Evolutionary conservation across 2,113 vertebrate genomes (phyloP).

Genomic region (Centropus bengalensis): DNA sequence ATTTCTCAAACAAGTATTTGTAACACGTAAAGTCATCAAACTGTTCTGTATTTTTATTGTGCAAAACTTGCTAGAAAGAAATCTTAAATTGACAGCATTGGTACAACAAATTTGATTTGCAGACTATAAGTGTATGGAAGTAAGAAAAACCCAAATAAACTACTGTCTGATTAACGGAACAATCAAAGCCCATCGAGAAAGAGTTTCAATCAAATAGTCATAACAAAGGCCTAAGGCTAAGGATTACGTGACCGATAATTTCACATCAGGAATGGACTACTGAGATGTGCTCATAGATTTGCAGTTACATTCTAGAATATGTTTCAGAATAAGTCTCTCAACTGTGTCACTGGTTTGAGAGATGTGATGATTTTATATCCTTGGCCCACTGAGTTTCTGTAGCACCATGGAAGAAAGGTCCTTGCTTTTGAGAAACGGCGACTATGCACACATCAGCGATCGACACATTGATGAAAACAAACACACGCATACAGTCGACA

Average conservation of each 20-base stretch:
- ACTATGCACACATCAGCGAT: neutral
- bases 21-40: neutral
- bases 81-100: neutral
- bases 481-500: neutral
- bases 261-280: neutral
- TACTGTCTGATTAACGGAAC: neutral
- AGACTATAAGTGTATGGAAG: neutral
- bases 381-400: neutral
- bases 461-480: neutral
- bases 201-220: neutral
- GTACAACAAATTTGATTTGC: neutral
- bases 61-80: neutral
- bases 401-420: neutral
- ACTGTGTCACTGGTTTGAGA: too few relatives aligned
- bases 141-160: neutral
- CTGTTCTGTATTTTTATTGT: neutral
- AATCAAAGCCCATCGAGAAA: neutral
- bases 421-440: neutral
- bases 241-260: neutral
- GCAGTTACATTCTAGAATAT: neutral
- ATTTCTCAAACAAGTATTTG: neutral
- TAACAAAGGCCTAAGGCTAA: neutral
- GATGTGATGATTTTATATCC: too few relatives aligned
- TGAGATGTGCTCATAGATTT: neutral
- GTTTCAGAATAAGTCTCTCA: accelerated